phyloP scores from a whole-genome alignment of 1,140 invertebrate species.

The Coptotermes formosanus region DNA sequence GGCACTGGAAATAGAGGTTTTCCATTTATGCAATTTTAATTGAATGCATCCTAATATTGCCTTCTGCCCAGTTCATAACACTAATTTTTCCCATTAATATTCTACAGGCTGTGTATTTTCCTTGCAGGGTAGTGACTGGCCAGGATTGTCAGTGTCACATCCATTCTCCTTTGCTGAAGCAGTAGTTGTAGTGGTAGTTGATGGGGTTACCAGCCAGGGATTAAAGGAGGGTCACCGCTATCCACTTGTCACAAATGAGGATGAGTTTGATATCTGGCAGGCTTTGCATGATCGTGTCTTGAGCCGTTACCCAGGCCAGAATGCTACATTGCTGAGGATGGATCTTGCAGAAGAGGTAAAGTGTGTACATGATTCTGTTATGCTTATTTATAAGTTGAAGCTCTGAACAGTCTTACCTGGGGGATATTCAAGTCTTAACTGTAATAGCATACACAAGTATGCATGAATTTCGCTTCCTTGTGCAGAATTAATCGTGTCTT shows the following conservation, averaged over 20 bases:
- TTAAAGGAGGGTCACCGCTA: conserved; percentile 54
- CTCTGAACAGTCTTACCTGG: background rate
- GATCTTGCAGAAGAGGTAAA: conserved; percentile 62
- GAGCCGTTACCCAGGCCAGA: conserved; percentile 55
- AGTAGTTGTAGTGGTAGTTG: conserved; percentile 69
- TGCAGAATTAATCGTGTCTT: no score
- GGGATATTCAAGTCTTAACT: no score
- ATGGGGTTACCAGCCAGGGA: conserved; percentile 57
- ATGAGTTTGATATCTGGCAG: conserved; percentile 62
- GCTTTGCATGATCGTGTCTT: conserved; percentile 56
- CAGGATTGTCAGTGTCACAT: conserved; percentile 65
- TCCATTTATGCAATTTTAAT: no score
- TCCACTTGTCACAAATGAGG: conserved; percentile 61
- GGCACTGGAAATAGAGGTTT: no score
- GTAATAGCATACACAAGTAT: no score
- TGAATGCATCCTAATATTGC: no score
- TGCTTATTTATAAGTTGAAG: no score
- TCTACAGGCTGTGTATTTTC: conserved; percentile 32
- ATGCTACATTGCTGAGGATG: conserved; percentile 58
- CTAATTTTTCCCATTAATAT: no score
- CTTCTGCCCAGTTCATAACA: no score
- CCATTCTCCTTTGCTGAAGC: conserved; percentile 77
- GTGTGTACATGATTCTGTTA: conserved; percentile 51
- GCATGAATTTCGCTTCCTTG: no score
- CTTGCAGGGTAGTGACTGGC: conserved; percentile 65